Base-by-base conservation (phyloP, 2,888 invertebrate genomes). In the Smittia aterrima region DNA sequence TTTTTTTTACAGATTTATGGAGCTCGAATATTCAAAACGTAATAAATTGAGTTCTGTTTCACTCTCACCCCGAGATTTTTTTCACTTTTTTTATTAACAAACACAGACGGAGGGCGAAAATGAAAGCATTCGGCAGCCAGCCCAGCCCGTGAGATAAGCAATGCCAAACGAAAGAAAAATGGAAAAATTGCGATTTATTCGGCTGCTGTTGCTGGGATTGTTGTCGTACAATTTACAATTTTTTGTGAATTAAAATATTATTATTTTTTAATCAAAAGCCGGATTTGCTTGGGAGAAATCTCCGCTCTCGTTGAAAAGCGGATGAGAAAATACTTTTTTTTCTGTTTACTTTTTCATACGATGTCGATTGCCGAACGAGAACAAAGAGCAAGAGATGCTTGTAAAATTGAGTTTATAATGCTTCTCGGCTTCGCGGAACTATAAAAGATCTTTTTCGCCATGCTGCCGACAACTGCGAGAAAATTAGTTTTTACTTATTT, bases 401-500 rank as follows among this genome's bases (percentile, higher is more conserved):
- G 25, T 66, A 66, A 66, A 66, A 22, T 66, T 62, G 22, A 54
- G 54, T 20, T 18, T 54, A 18, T 20, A 32, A n/a, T 47, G 47
- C 16, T 47, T 47, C 11, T 22, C n/a, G 18, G 18, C 7, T 58
- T 22, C 18, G n/a, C 58, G 22, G 58, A 58, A 58, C 58, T 58
- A 47, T 47, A 58, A 58, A 58, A 11, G 47, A 47, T 58, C 58
- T n/a, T 58, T 47, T 22, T 47, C 16, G 47, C 47, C 58, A 13
- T 47, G 47, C 22, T 58, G 58, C 58, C 58, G 58, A 3, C 16
- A 64, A 64, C n/a, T 25, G 18, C 67, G 67, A 67, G 67, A 67
- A 67, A 67, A 67, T 67, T 67, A 67, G 67, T 67, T 67, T 67
- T 67, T 67, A 67, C 67, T 67, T 67, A 67, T 67, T 67, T 67